These are phyloP conservation scores for Lycocorax pyrrhopterus DNA, from an alignment of 2,113 vertebrate genomes.

Conservation along the genomic window DNA sequence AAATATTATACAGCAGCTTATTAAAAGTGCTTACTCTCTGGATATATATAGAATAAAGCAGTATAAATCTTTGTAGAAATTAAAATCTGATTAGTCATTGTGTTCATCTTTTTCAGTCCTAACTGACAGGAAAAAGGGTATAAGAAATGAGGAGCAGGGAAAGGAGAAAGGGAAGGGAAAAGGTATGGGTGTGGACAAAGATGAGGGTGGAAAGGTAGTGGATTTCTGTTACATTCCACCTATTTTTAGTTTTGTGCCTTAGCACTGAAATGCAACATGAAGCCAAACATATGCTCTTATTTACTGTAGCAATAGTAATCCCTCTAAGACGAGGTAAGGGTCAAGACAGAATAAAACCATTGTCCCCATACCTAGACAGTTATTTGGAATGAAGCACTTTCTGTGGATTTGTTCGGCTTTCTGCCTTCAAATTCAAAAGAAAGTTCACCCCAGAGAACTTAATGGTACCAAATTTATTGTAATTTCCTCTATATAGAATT, in stretches of 20 bases:
- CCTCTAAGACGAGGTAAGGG: background rate
- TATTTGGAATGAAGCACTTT: background rate
- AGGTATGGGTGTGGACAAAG: background rate
- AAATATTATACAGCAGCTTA: background rate
- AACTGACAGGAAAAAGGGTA: accelerated
- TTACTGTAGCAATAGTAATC: background rate
- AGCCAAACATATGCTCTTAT: background rate
- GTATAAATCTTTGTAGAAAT: background rate
- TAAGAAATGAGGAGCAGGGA: background rate
- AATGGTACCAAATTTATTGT: background rate
- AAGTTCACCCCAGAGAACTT: background rate
- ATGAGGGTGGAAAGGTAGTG: background rate
- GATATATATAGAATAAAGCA: background rate
- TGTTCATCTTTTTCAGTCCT: background rate
- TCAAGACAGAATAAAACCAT: background rate
- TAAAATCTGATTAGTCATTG: background rate
- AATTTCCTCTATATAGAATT: background rate
- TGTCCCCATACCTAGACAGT: background rate
- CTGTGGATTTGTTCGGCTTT: background rate
- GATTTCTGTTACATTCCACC: background rate
- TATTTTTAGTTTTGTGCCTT: background rate
- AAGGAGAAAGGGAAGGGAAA: background rate
- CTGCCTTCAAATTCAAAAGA: background rate
- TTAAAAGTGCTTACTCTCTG: background rate
- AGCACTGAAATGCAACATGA: background rate